Evolutionary conservation across 2,113 vertebrate genomes (phyloP), one percentile per base, ranked within the genome.

Genomic region (Forbesichthys papilliferus): DNA sequence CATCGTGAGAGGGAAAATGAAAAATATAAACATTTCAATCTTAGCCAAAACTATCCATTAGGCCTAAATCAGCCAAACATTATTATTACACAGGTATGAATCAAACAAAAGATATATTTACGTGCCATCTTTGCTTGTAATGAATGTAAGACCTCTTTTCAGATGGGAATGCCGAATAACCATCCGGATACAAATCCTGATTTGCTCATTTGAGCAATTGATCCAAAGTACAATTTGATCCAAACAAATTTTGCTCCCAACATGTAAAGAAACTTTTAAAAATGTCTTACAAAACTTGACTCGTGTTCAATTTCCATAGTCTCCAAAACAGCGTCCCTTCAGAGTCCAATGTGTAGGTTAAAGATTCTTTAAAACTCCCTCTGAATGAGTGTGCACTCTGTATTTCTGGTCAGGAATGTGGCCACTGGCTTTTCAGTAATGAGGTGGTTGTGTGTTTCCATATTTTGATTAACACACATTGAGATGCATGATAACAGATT

Each of bases 211-310:
- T 34, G 66, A 89, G 80, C 80, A 78, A 74, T 82, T 88, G 81
- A 86, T 89, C 87, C 85, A 77, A 84, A 73, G 68, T 80, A 82
- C 82, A 67, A 78, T 86, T 90, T 91, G 90, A 90, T 91, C 90
- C 90, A 87, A 88, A 88, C 77, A 82, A 77, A 83, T 74, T 86
- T 90, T 90, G 85, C 86, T 90, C 88, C 88, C 84, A 86, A 88
- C 48, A 64, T 65, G 67, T 82, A 83, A 87, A 81, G 76, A 74
- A 73, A 71, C 74, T 61, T 76, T 53, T 47, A 16, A 66, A 82
- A 89, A 86, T 67, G 77, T 88, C 70, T 84, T 75, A 83, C 64
- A 56, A 56, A 56, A 54, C 13, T 8, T n/a, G 13, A 54, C 11
- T 78, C n/a, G 64, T 81, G 73, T 88, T 73, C 75, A 78, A 71